A percentile compares a stretch with the other conserved stretches of the same genome.
Evolutionary conservation across 53 echinoderm and acorn worm species (phyloP).

Genomic region (Stichopus horrens): DNA sequence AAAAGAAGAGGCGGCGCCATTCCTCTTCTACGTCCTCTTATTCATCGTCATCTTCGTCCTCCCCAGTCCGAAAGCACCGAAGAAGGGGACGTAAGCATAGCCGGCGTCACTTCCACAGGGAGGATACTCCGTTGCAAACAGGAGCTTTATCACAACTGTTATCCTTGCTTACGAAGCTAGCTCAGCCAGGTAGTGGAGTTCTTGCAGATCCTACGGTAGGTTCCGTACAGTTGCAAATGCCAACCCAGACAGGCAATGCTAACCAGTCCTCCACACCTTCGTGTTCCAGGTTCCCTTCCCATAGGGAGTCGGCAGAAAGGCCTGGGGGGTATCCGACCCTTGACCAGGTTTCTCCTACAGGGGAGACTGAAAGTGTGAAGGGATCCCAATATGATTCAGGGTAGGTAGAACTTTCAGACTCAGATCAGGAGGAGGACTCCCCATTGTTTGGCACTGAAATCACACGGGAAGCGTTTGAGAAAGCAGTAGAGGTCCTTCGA

Average conservation of each 20-base stretch:
- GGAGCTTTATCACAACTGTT: background rate
- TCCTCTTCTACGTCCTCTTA: no score
- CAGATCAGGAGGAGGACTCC: background rate
- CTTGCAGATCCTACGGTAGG: background rate
- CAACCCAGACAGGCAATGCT: background rate
- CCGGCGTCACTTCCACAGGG: background rate
- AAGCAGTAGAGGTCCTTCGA: no score
- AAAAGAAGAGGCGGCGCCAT: no score
- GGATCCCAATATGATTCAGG: background rate
- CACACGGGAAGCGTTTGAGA: no score
- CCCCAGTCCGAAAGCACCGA: no score
- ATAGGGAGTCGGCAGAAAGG: background rate
- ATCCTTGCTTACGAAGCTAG: background rate
- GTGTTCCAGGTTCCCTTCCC: background rate
- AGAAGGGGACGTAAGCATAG: no score
- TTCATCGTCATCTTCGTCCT: no score
- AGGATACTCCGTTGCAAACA: background rate
- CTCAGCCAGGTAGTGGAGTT: background rate
- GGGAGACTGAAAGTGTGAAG: background rate
- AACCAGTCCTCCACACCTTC: background rate
- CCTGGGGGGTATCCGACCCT: background rate
- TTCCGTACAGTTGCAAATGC: background rate
- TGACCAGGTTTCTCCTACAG: background rate
- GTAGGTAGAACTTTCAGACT: background rate
- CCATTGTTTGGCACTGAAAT: no score